Base-by-base conservation (phyloP, 2,113 vertebrate genomes). In the Colaptes auratus region DNA sequence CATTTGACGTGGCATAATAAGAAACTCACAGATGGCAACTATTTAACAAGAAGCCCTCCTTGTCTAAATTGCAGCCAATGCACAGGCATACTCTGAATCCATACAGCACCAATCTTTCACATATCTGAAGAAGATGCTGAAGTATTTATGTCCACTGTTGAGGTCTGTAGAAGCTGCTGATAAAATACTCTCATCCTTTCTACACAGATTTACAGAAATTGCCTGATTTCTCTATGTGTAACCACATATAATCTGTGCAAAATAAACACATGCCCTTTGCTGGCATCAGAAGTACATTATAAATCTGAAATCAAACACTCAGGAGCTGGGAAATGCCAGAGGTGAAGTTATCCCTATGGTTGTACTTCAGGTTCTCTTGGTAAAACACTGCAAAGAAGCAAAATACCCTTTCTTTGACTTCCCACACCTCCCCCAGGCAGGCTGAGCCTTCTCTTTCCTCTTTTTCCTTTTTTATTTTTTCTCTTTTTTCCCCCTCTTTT, bases 81-180 rank as follows among this genome's bases (percentile, higher is more conserved):
- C 14, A 95, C 96, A 21, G 97, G 97, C 24, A 70, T 97, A 50
- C 94, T 98, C 84, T 98, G 96, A 97, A 98, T 98, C 83, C 97
- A 97, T 89, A 59, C 9, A 15, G 95, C 97, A 79, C 97, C 95
- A 1, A 94, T 98, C n/a, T 93, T 98, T 61, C 86, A 82, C 31
- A 71, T 97, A 50, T 88, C 94, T 74, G 88, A 98, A 73, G 98
- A 98, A 90, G 97, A 98, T 56, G 88, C 82, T 87, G 97, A 97
- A 82, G 97, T 98, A 79, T 96, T 98, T 24, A 46, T 97, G 56
- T 98, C 97, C 24, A 70, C 94, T 7, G 72, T 95, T 24, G 98
- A 98, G 89, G 97, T 98, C 78, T 95, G 8, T 53, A 75, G 28
- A 73, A 67, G 35, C n/a, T 61, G 31, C 17, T 46, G 23, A 44